Evolutionary conservation across 1,140 invertebrate species (phyloP).

Genomic region (Arctopsyche grandis): DNA sequence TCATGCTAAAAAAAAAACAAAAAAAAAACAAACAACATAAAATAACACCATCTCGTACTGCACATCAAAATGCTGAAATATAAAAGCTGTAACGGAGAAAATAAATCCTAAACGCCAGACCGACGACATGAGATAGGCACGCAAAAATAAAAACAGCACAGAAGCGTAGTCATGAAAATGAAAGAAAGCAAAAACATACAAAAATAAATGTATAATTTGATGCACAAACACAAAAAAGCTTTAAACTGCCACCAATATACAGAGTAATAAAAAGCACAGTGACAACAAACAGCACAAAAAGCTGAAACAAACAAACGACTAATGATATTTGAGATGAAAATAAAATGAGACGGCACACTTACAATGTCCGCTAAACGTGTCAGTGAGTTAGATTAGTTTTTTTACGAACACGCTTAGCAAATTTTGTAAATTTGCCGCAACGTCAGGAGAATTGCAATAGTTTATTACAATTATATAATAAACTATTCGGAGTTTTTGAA

Average conservation of each 20-base stretch:
- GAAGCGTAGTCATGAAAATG: constrained; percentile 14
- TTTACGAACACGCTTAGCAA: no score
- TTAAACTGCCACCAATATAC: not conserved
- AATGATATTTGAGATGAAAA: no score
- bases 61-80: not conserved
- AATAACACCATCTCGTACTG: not conserved
- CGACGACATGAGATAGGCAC: not conserved
- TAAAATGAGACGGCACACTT: not conserved
- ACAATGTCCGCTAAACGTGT: no score
- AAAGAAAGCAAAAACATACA: constrained; percentile 15
- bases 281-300: not conserved
- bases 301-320: constrained; percentile 4
- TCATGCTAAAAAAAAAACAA: not conserved
- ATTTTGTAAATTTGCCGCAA: no score
- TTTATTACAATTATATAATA: no score
- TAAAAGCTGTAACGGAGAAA: constrained; percentile 7
- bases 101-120: not conserved
- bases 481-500: no score
- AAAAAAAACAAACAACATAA: not conserved
- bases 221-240: constrained; percentile 5
- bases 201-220: not conserved
- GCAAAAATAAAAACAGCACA: not conserved
- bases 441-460: no score
- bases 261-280: not conserved
- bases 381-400: no score